These are phyloP conservation scores for Microplitis mediator DNA, from an alignment of 1,140 invertebrate genomes.

Conservation along the genomic window DNA sequence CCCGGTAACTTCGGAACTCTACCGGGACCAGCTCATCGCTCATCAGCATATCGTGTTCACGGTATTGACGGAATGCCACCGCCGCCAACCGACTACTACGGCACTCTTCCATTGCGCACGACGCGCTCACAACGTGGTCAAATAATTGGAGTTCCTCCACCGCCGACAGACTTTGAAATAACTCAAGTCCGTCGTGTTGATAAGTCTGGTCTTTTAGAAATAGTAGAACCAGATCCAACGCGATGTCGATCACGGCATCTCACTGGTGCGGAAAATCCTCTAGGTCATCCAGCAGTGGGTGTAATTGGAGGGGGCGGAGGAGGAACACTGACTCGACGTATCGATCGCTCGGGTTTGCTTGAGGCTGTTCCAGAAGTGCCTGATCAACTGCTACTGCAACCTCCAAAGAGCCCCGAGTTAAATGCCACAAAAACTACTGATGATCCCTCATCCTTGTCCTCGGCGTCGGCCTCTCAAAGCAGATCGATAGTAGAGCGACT, in stretches of 20 bases:
- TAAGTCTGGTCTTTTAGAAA: slow-evolving; percentile 52
- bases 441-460: not conserved
- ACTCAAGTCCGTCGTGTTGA: slow-evolving; percentile 49
- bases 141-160: not conserved
- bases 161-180: slow-evolving; percentile 34
- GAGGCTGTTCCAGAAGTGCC: slow-evolving; percentile 53
- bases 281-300: too few relatives aligned
- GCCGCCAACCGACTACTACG: slow-evolving; percentile 31
- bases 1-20: slow-evolving; percentile 20
- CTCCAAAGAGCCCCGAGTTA: slow-evolving; percentile 25
- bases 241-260: slow-evolving; percentile 29
- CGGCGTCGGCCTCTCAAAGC: not conserved
- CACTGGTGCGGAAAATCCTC: slow-evolving; percentile 29
- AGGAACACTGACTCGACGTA: slow-evolving; percentile 36
- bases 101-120: slow-evolving; percentile 18
- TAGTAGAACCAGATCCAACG: slow-evolving; percentile 42
- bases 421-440: slow-evolving; percentile 6
- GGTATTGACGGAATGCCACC: not conserved
- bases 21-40: not conserved
- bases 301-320: slow-evolving; percentile 8
- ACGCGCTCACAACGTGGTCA: not conserved
- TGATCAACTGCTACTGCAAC: slow-evolving; percentile 40
- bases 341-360: slow-evolving; percentile 46
- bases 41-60: slow-evolving; percentile 17
- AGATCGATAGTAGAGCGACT: slow-evolving; percentile 38